Percentiles rank a stretch among this genome's conserved stretches.
These are phyloP conservation scores for Magallana angulata DNA, from an alignment of 1,140 invertebrate genomes.

Conservation along the genomic window DNA sequence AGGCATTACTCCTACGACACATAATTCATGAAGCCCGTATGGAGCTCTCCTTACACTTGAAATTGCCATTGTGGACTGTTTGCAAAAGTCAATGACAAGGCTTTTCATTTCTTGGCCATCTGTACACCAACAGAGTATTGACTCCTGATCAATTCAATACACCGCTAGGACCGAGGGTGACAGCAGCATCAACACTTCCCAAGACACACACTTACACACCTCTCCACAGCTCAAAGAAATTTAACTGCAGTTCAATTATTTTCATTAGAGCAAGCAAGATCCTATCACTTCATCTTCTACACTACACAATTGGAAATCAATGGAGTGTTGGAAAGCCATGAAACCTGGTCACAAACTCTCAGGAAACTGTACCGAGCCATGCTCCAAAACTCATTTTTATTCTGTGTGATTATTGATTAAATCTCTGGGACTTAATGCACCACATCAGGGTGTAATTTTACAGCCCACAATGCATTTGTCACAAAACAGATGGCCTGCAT, in stretches of 20 bases:
- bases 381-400: slow-evolving; percentile 26
- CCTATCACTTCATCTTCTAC: background rate
- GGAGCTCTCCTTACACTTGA: background rate
- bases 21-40: background rate
- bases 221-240: background rate
- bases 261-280: background rate
- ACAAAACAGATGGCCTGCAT: too few species aligned
- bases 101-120: background rate
- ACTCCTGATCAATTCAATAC: slow-evolving; percentile 11
- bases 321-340: background rate
- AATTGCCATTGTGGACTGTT: background rate
- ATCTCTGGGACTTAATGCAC: slow-evolving; percentile 30
- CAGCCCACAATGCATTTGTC: background rate
- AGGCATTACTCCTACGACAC: background rate
- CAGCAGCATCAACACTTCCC: background rate
- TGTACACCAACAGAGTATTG: slow-evolving; percentile 24
- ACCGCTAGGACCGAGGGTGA: background rate
- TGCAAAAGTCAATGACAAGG: background rate
- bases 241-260: slow-evolving; percentile 8
- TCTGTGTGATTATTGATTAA: slow-evolving; percentile 34
- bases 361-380: background rate
- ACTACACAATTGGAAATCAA: background rate
- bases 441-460: slow-evolving; percentile 16
- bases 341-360: background rate
- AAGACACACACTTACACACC: background rate